Evolutionary conservation across 2,888 invertebrate species (phyloP).

Genomic region (Cantharis lateralis): DNA sequence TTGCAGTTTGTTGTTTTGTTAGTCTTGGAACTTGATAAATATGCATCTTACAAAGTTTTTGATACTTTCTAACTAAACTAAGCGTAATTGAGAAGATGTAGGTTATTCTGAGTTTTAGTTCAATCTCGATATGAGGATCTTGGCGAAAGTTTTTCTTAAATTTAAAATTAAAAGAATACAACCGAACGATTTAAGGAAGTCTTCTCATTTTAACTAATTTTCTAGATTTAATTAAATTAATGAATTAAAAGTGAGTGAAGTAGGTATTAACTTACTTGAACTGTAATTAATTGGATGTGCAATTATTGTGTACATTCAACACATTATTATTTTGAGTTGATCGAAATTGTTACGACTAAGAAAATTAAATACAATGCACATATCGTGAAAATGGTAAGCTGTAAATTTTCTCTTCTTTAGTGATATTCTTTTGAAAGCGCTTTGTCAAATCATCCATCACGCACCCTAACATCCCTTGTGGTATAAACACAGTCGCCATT

Average conservation of each 20-base stretch:
- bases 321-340: background rate
- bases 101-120: background rate
- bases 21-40: constrained; percentile 2
- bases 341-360: background rate
- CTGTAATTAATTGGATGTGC: background rate
- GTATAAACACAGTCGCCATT: background rate
- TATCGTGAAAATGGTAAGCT: background rate
- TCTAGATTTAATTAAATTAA: background rate
- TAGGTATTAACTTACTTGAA: background rate
- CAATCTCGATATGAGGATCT: background rate
- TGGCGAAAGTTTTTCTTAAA: background rate
- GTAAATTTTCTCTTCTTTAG: background rate
- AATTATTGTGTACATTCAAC: background rate
- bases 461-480: background rate
- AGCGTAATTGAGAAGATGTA: background rate
- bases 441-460: constrained; percentile 2
- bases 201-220: background rate
- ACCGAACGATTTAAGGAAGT: background rate
- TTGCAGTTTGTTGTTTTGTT: constrained; percentile 2
- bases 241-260: background rate
- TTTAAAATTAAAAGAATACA: background rate
- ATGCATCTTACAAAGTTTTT: background rate
- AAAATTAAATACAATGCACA: background rate
- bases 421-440: background rate
- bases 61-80: background rate